Evolutionary conservation across 2,888 invertebrate species (phyloP).

Genomic region (Clanis bilineata): DNA sequence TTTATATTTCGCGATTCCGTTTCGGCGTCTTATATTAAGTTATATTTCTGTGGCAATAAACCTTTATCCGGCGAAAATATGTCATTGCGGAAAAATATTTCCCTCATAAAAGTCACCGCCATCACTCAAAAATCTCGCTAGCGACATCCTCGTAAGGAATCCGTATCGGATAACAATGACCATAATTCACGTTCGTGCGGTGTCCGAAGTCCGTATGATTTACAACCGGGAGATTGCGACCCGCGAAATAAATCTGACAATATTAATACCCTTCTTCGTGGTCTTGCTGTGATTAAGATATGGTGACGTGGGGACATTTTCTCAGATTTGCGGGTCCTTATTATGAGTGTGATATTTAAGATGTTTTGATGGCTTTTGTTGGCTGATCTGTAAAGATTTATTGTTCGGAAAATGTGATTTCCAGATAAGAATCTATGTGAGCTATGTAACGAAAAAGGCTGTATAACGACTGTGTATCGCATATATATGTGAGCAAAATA

Average conservation of each 20-base stretch:
- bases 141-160: neutral
- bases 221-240: slow-evolving; percentile 58
- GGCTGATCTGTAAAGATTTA: too few relatives aligned
- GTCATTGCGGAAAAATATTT: neutral
- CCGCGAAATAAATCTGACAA: slow-evolving; percentile 57
- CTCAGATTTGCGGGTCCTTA: neutral
- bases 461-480: too few relatives aligned
- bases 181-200: slow-evolving; percentile 61
- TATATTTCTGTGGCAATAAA: too few relatives aligned
- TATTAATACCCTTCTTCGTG: slow-evolving; percentile 45
- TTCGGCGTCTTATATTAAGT: too few relatives aligned
- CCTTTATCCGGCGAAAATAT: too few relatives aligned
- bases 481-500: too few relatives aligned
- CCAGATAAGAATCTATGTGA: too few relatives aligned
- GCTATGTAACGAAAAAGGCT: too few relatives aligned
- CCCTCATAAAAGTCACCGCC: neutral
- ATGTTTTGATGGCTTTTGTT: neutral
- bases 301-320: neutral
- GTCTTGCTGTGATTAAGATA: neutral
- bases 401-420: too few relatives aligned
- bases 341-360: neutral
- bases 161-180: slow-evolving; percentile 58
- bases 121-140: slow-evolving; percentile 11
- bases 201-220: slow-evolving; percentile 54
- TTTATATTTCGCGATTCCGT: neutral